phyloP scores from a whole-genome alignment of 92 coral and sea anemone genomes.

The Montipora capitata region DNA sequence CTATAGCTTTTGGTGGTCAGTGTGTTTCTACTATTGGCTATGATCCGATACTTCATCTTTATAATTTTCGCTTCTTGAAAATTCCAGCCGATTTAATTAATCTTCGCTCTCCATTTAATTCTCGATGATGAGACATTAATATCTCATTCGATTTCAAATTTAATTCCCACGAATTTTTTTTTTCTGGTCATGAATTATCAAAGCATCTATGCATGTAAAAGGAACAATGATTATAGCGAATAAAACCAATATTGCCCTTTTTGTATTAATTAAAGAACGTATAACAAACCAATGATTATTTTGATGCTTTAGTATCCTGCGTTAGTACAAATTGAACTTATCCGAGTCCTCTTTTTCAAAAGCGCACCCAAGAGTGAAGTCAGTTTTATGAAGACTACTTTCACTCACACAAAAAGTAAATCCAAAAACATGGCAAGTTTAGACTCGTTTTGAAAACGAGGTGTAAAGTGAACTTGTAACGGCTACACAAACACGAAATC shows the following conservation, averaged over 20 bases:
- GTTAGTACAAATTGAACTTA: too few relatives aligned
- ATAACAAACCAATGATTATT: neutral
- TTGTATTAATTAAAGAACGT: neutral
- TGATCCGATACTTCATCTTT: constrained; percentile 27
- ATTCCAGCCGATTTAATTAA: neutral
- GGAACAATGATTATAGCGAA: too few relatives aligned
- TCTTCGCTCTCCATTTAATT: neutral
- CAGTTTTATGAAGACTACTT: too few relatives aligned
- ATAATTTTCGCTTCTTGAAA: neutral
- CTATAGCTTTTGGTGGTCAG: constrained; percentile 46
- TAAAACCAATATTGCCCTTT: neutral
- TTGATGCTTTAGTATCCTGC: neutral
- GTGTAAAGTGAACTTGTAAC: too few relatives aligned
- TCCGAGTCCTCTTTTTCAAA: too few relatives aligned
- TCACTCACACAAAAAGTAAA: too few relatives aligned
- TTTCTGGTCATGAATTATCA: neutral
- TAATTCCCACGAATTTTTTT: neutral
- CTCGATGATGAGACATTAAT: neutral
- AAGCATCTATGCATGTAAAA: too few relatives aligned
- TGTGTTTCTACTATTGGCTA: constrained; percentile 46
- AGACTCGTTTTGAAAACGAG: too few relatives aligned
- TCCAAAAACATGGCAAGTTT: too few relatives aligned
- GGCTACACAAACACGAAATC: too few relatives aligned
- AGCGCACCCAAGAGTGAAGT: too few relatives aligned
- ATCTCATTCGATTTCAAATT: neutral